A percentile compares a stretch with the other conserved stretches of the same genome.
Conservation (phyloP, 2,888 invertebrate species). For the Pachymerium ferrugineum region DNA sequence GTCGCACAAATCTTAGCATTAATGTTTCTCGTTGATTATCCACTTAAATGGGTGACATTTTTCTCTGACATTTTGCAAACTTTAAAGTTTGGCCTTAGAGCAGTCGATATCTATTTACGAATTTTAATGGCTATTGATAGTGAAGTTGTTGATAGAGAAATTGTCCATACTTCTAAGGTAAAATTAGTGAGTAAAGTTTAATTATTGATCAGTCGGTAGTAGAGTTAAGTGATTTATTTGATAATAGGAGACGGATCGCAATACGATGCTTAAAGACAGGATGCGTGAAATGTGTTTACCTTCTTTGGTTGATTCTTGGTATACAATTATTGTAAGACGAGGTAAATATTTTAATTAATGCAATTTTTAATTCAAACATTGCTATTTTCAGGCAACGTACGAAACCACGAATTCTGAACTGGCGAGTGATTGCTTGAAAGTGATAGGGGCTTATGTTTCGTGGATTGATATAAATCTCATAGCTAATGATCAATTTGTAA, state of each 20-base stretch:
- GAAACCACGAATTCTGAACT: slow-evolving; percentile 47
- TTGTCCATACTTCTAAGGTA: slow-evolving; percentile 44
- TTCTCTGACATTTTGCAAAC: slow-evolving; percentile 51
- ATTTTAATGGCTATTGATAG: slow-evolving; percentile 53
- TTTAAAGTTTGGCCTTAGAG: slow-evolving; percentile 45
- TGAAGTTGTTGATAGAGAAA: slow-evolving; percentile 53
- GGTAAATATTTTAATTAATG: not conserved
- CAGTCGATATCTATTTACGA: slow-evolving; percentile 53
- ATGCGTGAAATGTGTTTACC: slow-evolving; percentile 54
- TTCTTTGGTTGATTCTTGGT: slow-evolving; percentile 54
- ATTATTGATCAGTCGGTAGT: not conserved
- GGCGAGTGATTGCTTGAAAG: slow-evolving; percentile 50
- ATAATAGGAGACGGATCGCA: slow-evolving; percentile 50
- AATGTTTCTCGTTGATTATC: slow-evolving; percentile 54
- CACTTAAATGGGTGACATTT: slow-evolving; percentile 53
- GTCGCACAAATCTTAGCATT: slow-evolving; percentile 54
- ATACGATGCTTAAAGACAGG: slow-evolving; percentile 53
- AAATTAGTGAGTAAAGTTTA: not conserved
- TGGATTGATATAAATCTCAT: slow-evolving; percentile 58
- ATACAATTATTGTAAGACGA: slow-evolving; percentile 52
- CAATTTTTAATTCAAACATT: not conserved
- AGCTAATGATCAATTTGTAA: slow-evolving; percentile 54
- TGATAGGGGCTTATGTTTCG: slow-evolving; percentile 54
- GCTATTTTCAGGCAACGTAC: slow-evolving; percentile 47
- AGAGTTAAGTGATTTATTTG: slow-evolving; percentile 29